Conservation (phyloP, 2,888 invertebrate species). For the Drosophila birchii region DNA sequence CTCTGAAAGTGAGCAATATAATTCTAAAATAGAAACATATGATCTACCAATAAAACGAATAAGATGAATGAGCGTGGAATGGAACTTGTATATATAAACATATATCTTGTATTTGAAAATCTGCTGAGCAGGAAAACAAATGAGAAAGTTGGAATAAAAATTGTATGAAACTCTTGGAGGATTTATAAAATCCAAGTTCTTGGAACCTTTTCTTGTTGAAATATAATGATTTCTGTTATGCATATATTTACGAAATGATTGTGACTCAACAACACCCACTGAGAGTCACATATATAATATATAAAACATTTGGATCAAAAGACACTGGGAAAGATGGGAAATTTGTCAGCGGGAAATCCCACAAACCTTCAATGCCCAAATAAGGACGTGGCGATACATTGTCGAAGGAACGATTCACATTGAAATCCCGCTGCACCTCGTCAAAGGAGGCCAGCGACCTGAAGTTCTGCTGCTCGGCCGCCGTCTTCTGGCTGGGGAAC, state of each 20-base stretch:
- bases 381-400: slow-evolving; percentile 84
- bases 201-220: neutral
- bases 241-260: no score
- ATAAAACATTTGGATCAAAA: neutral
- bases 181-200: neutral
- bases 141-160: neutral
- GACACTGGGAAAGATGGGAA: neutral
- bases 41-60: slow-evolving; percentile 4
- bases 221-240: no score
- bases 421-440: slow-evolving; percentile 61
- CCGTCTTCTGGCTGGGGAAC: slow-evolving; percentile 51
- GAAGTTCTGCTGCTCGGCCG: slow-evolving; percentile 37
- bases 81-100: neutral
- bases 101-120: neutral
- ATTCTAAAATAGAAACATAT: slow-evolving; percentile 33
- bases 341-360: slow-evolving; percentile 1
- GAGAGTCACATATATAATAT: slow-evolving; percentile 1
- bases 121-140: neutral
- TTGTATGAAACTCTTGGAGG: neutral
- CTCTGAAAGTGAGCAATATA: slow-evolving; percentile 28
- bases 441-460: slow-evolving; percentile 55
- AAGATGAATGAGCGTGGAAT: neutral
- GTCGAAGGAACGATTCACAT: slow-evolving; percentile 77
- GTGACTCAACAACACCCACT: neutral
- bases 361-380: slow-evolving; percentile 81